A percentile compares a stretch with the other conserved stretches of the same genome.
These are phyloP conservation scores for Hemistola chrysoprasaria DNA, from an alignment of 2,888 invertebrate genomes.

Conservation along the genomic window DNA sequence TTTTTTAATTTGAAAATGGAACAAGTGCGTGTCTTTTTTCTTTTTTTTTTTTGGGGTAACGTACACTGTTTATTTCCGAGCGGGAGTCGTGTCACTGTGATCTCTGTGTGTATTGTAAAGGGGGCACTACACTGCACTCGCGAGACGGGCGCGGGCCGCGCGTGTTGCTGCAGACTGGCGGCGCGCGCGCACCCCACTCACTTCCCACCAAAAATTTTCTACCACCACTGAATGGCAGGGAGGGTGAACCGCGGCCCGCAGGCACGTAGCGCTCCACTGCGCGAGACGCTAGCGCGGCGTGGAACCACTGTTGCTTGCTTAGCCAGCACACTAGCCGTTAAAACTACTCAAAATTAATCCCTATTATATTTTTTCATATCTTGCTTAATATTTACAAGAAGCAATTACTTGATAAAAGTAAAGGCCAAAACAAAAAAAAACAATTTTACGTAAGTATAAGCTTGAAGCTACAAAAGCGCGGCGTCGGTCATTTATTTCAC, in stretches of 20 bases:
- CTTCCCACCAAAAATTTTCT: conserved; percentile 79
- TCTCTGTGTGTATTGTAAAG: conserved; percentile 38
- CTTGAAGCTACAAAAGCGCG: too few species aligned
- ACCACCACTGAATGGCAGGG: conserved; percentile 66
- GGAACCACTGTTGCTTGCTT: too few species aligned
- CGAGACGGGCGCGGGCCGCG: conserved; percentile 69
- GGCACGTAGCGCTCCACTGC: background rate
- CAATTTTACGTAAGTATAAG: too few species aligned
- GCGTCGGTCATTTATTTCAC: too few species aligned
- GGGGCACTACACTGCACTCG: conserved; percentile 55
- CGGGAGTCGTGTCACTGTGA: conserved; percentile 51
- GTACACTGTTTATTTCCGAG: conserved; percentile 62
- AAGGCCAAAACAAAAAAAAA: too few species aligned
- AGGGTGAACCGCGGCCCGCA: conserved; percentile 60
- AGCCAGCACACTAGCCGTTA: too few species aligned
- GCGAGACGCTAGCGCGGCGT: background rate
- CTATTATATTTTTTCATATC: too few species aligned
- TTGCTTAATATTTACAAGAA: too few species aligned
- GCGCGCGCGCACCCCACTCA: conserved; percentile 80
- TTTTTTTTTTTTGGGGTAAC: conserved; percentile 43
- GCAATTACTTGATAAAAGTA: too few species aligned
- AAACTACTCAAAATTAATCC: too few species aligned
- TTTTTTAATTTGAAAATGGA: conserved; percentile 36
- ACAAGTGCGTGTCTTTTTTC: conserved; percentile 45
- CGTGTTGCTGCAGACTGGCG: conserved; percentile 65